Conservation (phyloP, 35 echinoderm and acorn worm genomes). For the Lytechinus pictus region DNA sequence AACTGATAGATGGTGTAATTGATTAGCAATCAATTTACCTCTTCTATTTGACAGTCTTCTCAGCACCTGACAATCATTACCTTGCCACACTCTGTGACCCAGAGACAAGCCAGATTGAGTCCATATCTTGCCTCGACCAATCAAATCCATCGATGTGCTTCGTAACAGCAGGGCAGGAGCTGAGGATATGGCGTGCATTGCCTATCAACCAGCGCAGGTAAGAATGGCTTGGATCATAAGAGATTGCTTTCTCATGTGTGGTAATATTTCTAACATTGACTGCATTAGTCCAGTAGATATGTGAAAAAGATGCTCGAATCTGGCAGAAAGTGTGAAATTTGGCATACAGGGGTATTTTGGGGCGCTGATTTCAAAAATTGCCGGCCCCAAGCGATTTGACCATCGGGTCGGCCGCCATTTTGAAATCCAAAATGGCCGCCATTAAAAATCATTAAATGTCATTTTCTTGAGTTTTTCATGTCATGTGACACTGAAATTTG, state of each 20-base stretch:
- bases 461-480: too few species aligned
- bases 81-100: slow-evolving; percentile 55
- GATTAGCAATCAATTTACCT: background rate
- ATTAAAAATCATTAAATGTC: too few species aligned
- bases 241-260: background rate
- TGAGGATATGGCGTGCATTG: slow-evolving; percentile 55
- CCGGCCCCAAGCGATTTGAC: too few species aligned
- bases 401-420: too few species aligned
- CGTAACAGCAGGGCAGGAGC: slow-evolving; percentile 63
- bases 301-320: too few species aligned
- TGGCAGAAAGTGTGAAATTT: too few species aligned
- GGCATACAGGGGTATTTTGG: too few species aligned
- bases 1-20: background rate
- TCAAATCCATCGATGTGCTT: slow-evolving; percentile 24
- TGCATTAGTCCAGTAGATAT: too few species aligned
- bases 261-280: too few species aligned
- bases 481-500: too few species aligned
- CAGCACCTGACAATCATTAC: slow-evolving; percentile 57
- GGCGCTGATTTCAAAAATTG: too few species aligned
- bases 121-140: slow-evolving; percentile 49
- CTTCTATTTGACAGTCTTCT: slow-evolving; percentile 52
- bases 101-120: slow-evolving; percentile 54
- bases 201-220: slow-evolving; percentile 55
- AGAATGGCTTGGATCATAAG: background rate
- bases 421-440: too few species aligned